Evolutionary conservation across 2,888 invertebrate species (phyloP).

Genomic region (Oeneis ivallda): DNA sequence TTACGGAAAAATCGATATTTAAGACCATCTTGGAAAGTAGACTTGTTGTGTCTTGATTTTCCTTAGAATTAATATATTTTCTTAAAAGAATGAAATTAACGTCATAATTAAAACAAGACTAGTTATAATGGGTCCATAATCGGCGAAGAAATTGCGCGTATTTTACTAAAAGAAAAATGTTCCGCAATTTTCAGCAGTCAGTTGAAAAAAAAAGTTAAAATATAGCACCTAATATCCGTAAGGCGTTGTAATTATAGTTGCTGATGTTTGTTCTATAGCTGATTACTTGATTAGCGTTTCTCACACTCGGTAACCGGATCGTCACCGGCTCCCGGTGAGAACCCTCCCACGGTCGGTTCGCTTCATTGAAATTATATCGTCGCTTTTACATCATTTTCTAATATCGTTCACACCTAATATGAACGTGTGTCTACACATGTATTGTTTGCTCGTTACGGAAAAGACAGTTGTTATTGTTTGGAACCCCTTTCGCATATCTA

Average conservation of each 20-base stretch:
- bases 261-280: conserved; percentile 47
- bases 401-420: conserved; percentile 24
- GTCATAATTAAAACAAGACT: no score
- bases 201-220: background rate
- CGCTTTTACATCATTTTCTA: conserved; percentile 38
- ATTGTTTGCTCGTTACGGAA: conserved; percentile 9
- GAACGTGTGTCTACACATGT: conserved; percentile 7
- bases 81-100: no score
- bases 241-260: conserved; percentile 44
- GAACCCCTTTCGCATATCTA: conserved; percentile 9
- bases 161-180: background rate
- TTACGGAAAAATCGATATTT: no score
- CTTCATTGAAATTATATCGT: conserved; percentile 55
- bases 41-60: no score
- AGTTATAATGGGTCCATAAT: no score
- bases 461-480: background rate
- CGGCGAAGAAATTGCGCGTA: no score
- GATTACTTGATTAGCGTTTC: conserved; percentile 55
- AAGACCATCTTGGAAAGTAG: no score
- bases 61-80: no score
- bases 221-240: background rate
- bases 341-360: conserved; percentile 63
- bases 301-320: conserved; percentile 73
- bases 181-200: no score
- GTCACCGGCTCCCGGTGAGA: conserved; percentile 64